Base-by-base conservation (phyloP, 2,797 vertebrate species). In the Mus caroli region DNA sequence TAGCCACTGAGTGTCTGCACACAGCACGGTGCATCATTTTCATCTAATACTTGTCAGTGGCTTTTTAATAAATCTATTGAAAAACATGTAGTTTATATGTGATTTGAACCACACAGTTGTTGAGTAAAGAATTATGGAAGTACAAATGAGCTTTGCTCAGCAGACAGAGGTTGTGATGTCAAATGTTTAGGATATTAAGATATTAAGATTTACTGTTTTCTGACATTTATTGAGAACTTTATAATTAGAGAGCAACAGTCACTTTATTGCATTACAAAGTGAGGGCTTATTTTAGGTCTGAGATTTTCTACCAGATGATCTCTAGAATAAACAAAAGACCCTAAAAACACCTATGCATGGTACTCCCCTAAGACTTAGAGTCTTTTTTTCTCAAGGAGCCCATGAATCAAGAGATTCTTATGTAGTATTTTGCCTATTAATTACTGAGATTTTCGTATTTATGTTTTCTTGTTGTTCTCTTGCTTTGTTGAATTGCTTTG, bases 21-120 rank as follows among this genome's bases (percentile, higher is more conserved):
- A 83, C 91, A 94, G 52, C 15, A 58, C 3, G 43, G 19, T 60
- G n/a, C 1, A 78, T 88, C n/a, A 93, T 56, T 93, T 54, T 83
- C 54, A 52, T 67, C 34, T 83, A 86, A 87, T 80, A 58, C 19
- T 54, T 17, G 0, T 76, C 56, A 88, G 80, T 90, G 64, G 88
- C 1, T 90, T 96, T 96, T 86, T 4, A 86, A 73, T 91, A 12
- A 84, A 64, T 3, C 12, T 89, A 69, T 84, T 91, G 1, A 64
- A 78, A 89, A 94, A 84, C 24, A 50, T 15, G 31, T 9, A 76
- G 26, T 88, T 97, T 89, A 50, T 60, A 89, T 5, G 0, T 84
- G 80, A 26, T 84, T 62, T 84, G 40, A 19, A 19, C 43, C 37
- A 28, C 24, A 19, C 28, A 85, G 31, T 26, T 37, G 31, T 11